Evolutionary conservation across 2,888 invertebrate species (phyloP).

Genomic region (Catocala fraxini): DNA sequence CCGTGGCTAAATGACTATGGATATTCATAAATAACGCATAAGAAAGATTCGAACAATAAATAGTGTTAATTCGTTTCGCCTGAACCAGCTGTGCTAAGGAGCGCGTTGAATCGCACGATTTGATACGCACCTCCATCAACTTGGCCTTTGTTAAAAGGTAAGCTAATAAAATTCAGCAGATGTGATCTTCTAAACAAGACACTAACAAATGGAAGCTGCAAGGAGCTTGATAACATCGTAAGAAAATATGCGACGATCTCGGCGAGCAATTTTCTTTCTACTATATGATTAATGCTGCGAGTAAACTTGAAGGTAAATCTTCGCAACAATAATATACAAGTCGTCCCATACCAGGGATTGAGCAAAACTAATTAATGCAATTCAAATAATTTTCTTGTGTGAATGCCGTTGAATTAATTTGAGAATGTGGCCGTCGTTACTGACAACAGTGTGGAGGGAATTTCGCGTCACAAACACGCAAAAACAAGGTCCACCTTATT

Average conservation of each 20-base stretch:
- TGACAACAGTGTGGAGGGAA: constrained; percentile 65
- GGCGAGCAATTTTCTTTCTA: constrained; percentile 67
- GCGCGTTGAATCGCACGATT: constrained; percentile 81
- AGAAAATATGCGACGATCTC: constrained; percentile 66
- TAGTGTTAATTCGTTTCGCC: constrained; percentile 82
- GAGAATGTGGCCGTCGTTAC: constrained; percentile 68
- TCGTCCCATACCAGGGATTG: constrained; percentile 19
- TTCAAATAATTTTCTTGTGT: constrained; percentile 50
- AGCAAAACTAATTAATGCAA: constrained; percentile 49
- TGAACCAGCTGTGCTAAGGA: constrained; percentile 85
- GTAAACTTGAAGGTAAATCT: constrained; percentile 29
- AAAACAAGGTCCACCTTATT: constrained; percentile 70
- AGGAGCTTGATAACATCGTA: constrained; percentile 66
- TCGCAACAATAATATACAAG: not conserved
- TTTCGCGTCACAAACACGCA: constrained; percentile 57
- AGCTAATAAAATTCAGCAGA: constrained; percentile 85
- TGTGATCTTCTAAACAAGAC: constrained; percentile 86
- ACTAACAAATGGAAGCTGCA: constrained; percentile 79
- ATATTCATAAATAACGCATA: constrained; percentile 84
- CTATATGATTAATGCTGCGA: constrained; percentile 63
- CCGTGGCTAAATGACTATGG: constrained; percentile 73
- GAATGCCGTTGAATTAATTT: constrained; percentile 62
- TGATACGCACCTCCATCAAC: constrained; percentile 86
- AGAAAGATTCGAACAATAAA: constrained; percentile 84
- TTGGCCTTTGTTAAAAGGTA: constrained; percentile 81